Conservation (phyloP, 2,888 invertebrate genomes). For the Trachelus stipa region DNA sequence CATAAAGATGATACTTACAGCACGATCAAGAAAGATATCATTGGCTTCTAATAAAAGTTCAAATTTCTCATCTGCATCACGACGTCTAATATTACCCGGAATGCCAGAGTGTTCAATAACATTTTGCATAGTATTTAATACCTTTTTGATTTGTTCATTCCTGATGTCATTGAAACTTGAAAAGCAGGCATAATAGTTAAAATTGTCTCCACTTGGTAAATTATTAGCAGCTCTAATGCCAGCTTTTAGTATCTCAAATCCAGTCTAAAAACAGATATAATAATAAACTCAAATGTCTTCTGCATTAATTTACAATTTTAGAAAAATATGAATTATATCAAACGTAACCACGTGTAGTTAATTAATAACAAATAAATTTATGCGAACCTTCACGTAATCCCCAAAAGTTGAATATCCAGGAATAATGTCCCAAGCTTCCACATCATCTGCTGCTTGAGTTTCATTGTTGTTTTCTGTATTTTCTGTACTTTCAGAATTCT, state of each 20-base stretch:
- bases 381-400: slow-evolving; percentile 62
- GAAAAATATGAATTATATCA: not conserved
- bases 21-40: slow-evolving; percentile 84
- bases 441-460: slow-evolving; percentile 7
- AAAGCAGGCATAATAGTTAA: slow-evolving; percentile 81
- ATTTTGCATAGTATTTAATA: slow-evolving; percentile 73
- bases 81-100: slow-evolving; percentile 70
- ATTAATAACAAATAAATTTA: not conserved
- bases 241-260: slow-evolving; percentile 74
- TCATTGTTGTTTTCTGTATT: slow-evolving; percentile 11
- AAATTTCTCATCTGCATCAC: slow-evolving; percentile 75
- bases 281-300: slow-evolving; percentile 23
- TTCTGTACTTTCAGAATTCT: slow-evolving; percentile 15
- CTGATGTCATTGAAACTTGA: slow-evolving; percentile 78
- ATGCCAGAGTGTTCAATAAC: slow-evolving; percentile 71
- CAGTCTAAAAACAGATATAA: slow-evolving; percentile 69
- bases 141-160: slow-evolving; percentile 73
- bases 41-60: slow-evolving; percentile 86
- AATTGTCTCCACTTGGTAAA: slow-evolving; percentile 78
- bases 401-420: slow-evolving; percentile 59
- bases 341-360: not conserved
- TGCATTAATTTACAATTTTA: not conserved
- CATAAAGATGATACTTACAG: slow-evolving; percentile 69
- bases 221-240: slow-evolving; percentile 79
- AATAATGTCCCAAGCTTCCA: slow-evolving; percentile 40